Evolutionary conservation across 2,797 vertebrate genomes (phyloP).

Genomic region (Scyliorhinus canicula): DNA sequence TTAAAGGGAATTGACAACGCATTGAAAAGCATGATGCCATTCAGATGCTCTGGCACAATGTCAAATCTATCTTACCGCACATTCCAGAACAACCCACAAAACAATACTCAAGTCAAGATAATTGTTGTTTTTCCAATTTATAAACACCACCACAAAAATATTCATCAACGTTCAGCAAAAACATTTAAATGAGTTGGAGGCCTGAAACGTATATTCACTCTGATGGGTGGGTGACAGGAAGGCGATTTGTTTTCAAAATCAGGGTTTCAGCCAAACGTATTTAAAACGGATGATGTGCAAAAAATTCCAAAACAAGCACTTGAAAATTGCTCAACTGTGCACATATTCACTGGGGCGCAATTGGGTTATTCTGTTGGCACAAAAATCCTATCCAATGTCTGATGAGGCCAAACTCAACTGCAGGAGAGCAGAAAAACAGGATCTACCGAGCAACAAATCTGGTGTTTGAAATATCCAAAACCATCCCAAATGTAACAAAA

Average conservation of each 20-base stretch:
- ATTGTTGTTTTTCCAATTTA: neutral
- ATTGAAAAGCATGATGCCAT: constrained; percentile 7
- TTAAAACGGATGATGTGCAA: neutral
- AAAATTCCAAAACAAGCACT: constrained; percentile 14
- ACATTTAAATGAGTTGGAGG: neutral
- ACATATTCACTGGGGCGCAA: neutral
- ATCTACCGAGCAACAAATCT: neutral
- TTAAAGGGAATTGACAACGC: neutral
- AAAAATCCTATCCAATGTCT: neutral
- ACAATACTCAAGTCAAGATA: neutral
- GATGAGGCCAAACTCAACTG: neutral
- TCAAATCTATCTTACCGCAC: neutral
- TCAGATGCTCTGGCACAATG: constrained; percentile 13
- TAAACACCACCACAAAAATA: neutral
- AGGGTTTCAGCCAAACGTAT: neutral
- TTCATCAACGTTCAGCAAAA: neutral
- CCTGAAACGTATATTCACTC: neutral
- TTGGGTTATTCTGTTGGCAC: neutral
- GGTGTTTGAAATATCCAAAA: neutral
- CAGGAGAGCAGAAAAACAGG: neutral
- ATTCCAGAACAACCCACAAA: neutral
- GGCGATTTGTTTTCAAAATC: neutral
- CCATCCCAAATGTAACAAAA: neutral
- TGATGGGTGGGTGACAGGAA: neutral
- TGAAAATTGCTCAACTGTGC: neutral